phyloP scores from a whole-genome alignment of 1,140 invertebrate species.

The Heliothis virescens region DNA sequence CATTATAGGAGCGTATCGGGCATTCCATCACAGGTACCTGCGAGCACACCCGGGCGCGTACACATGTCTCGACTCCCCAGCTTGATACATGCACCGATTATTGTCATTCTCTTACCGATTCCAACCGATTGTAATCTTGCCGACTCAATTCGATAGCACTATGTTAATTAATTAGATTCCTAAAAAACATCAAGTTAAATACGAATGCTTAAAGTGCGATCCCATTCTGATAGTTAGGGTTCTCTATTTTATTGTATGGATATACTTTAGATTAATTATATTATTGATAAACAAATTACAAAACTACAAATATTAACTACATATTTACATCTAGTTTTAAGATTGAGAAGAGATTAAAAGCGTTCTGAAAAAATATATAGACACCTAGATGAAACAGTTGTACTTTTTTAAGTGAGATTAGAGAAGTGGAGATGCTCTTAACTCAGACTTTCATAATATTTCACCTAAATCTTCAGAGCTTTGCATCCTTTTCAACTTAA shows the following conservation, averaged over 20 bases:
- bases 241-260: background rate
- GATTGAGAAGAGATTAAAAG: too few relatives aligned
- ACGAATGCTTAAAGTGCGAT: background rate
- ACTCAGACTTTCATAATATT: too few relatives aligned
- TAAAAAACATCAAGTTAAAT: conserved; percentile 13
- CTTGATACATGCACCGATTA: conserved; percentile 65
- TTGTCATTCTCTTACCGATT: conserved; percentile 44
- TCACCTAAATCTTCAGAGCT: too few relatives aligned
- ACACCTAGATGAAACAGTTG: too few relatives aligned
- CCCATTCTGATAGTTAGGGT: background rate
- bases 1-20: conserved; percentile 84
- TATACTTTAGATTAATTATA: too few relatives aligned
- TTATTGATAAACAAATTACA: too few relatives aligned
- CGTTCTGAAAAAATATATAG: too few relatives aligned
- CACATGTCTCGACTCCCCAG: background rate
- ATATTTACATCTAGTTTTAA: too few relatives aligned
- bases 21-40: conserved; percentile 84
- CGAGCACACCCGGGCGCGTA: conserved; percentile 51
- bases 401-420: too few relatives aligned
- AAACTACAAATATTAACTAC: too few relatives aligned
- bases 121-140: conserved; percentile 36
- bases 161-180: conserved; percentile 26
- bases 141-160: conserved; percentile 36
- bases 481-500: too few relatives aligned
- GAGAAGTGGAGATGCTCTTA: too few relatives aligned